A percentile compares a stretch with the other conserved stretches of the same genome.
Conservation (phyloP, 2,797 vertebrate genomes). For the Anguilla pacifica region DNA sequence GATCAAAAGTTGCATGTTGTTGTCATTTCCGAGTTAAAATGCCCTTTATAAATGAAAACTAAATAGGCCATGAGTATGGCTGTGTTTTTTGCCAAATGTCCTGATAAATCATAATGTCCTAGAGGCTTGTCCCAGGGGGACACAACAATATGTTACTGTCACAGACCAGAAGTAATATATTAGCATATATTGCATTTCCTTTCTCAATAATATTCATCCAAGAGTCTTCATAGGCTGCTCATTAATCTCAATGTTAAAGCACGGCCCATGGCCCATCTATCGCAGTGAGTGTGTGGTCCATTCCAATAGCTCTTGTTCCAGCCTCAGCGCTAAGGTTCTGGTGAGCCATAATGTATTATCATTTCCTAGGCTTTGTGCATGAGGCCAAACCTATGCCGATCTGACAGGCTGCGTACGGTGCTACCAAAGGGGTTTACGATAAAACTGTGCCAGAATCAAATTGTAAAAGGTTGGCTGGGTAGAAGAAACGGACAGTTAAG, state of each 20-base stretch:
- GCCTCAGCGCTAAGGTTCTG: slow-evolving; percentile 39
- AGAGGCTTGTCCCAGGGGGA: slow-evolving; percentile 42
- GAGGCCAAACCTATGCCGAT: slow-evolving; percentile 55
- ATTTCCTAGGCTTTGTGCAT: slow-evolving; percentile 48
- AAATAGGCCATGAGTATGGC: slow-evolving; percentile 36
- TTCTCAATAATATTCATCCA: neutral
- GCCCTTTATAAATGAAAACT: slow-evolving; percentile 30
- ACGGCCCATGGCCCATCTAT: neutral
- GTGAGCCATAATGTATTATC: slow-evolving; percentile 59
- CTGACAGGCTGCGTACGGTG: neutral
- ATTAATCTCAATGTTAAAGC: neutral
- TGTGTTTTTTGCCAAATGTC: slow-evolving; percentile 57
- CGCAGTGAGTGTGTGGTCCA: neutral
- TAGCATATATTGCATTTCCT: slow-evolving; percentile 57
- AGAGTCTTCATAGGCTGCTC: neutral
- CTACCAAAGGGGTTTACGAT: slow-evolving; percentile 55
- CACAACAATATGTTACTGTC: slow-evolving; percentile 42
- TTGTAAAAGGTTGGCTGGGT: slow-evolving; percentile 67
- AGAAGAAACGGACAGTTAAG: slow-evolving; percentile 68
- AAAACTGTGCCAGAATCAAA: slow-evolving; percentile 53
- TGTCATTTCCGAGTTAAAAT: slow-evolving; percentile 43
- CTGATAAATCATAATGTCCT: slow-evolving; percentile 23
- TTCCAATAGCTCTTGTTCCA: neutral
- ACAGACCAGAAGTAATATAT: slow-evolving; percentile 50
- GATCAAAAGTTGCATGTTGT: slow-evolving; percentile 21